These are phyloP conservation scores for Charina bottae DNA, from an alignment of 2,113 vertebrate species.

Conservation along the genomic window DNA sequence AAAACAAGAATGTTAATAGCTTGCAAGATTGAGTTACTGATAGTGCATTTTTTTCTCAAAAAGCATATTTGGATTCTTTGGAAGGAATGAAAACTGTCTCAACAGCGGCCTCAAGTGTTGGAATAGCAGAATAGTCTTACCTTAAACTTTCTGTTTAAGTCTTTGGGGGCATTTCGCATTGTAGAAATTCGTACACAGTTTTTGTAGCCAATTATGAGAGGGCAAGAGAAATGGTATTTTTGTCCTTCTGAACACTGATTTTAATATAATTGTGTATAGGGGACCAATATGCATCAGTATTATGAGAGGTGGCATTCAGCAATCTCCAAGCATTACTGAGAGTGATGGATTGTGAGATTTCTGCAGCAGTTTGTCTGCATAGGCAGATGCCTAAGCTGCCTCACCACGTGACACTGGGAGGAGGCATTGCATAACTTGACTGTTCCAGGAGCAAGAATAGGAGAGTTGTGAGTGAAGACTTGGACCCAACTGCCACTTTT, in stretches of 20 bases:
- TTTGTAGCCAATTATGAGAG: not conserved
- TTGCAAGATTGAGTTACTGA: not conserved
- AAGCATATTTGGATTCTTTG: conserved; percentile 22
- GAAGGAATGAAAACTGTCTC: conserved; percentile 60
- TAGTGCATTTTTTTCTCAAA: conserved; percentile 13
- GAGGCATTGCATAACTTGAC: not conserved
- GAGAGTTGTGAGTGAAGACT: not conserved
- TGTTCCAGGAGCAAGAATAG: not conserved
- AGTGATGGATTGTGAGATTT: not conserved
- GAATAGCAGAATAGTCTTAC: conserved; percentile 17
- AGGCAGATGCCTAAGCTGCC: not conserved
- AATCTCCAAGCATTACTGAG: not conserved
- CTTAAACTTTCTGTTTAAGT: not conserved
- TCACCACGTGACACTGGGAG: not conserved
- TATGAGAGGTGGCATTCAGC: not conserved
- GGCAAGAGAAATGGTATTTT: not conserved
- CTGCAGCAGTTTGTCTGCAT: not conserved
- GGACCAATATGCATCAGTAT: not conserved
- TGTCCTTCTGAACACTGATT: not conserved
- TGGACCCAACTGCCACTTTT: not conserved
- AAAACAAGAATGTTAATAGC: conserved; percentile 28
- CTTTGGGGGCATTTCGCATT: not conserved
- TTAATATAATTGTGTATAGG: not conserved
- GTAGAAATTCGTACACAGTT: not conserved
- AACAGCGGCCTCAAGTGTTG: conserved; percentile 71